phyloP scores from a whole-genome alignment of 1,140 invertebrate genomes.

The Nylanderia fulva region DNA sequence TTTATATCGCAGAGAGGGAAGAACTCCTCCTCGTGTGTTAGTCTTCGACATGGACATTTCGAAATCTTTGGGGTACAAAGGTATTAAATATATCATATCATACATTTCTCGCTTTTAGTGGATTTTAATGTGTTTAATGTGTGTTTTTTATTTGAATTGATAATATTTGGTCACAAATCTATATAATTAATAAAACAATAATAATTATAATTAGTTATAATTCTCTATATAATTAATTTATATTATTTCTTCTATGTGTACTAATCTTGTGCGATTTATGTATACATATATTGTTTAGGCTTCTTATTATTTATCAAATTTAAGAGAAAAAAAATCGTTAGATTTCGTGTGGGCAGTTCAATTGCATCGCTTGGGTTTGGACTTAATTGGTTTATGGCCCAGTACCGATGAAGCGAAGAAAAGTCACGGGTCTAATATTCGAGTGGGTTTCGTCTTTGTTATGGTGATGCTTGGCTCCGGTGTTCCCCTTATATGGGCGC shows the following conservation, averaged over 20 bases:
- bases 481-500: neutral
- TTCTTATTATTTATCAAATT: neutral
- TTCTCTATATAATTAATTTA: neutral
- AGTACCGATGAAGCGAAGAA: neutral
- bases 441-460: neutral
- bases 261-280: neutral
- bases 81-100: neutral
- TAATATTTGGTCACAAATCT: neutral
- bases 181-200: no score
- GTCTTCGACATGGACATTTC: slow-evolving; percentile 7
- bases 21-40: no score
- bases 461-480: neutral
- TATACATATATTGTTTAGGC: neutral
- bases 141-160: neutral
- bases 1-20: neutral
- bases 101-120: neutral
- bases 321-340: neutral
- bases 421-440: neutral
- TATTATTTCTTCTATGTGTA: neutral
- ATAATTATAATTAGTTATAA: no score
- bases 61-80: neutral
- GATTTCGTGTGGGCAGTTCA: slow-evolving; percentile 59
- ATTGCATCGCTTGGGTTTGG: slow-evolving; percentile 35
- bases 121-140: neutral
- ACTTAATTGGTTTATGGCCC: slow-evolving; percentile 14